Base-by-base conservation (phyloP, 2,797 vertebrate genomes). In the Myotis findleyi region DNA sequence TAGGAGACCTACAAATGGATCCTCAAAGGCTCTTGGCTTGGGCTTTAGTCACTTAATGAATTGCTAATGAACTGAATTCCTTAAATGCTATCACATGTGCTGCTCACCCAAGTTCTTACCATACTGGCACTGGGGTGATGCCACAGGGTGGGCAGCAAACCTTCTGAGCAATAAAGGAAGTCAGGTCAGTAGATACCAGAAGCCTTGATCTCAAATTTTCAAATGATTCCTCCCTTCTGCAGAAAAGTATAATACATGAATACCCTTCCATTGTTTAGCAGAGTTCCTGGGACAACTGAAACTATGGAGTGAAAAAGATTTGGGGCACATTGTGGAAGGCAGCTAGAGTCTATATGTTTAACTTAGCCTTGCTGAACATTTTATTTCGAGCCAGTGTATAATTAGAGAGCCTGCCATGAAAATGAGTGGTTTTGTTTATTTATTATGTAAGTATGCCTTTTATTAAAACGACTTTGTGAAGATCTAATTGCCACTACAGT, bases 401-500 rank as follows among this genome's bases (percentile, higher is more conserved):
- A 98, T 98, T 98, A 98, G 97, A 97, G 92, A 97, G 98, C 98
- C 97, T 98, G 97, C 96, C 95, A 96, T 57, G 96, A 96, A 98
- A 98, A 98, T 98, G 98, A 98, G 97, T 97, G 94, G 97, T 97
- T 97, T 97, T 97, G 96, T 98, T 98, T 98, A 98, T 98, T 98
- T 98, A 98, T 98, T 98, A 98, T 14, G 1, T 98, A 98, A 98
- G 97, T 96, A 97, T 88, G 95, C 95, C 96, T 98, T 98, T 98
- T 98, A 98, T 98, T 98, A 98, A 98, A 98, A 98, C 36, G 97
- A 97, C 98, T 98, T 98, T 98, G 97, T 98, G 98, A 98, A 98
- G 97, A 98, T 96, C 96, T 99, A 99, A 99, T 98, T 99, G 98
- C 98, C 96, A 96, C 97, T 98, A 97, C 98, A 98, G 98, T 99